Evolutionary conservation across 2,888 invertebrate genomes (phyloP).

Genomic region (Agrilus biguttatus): DNA sequence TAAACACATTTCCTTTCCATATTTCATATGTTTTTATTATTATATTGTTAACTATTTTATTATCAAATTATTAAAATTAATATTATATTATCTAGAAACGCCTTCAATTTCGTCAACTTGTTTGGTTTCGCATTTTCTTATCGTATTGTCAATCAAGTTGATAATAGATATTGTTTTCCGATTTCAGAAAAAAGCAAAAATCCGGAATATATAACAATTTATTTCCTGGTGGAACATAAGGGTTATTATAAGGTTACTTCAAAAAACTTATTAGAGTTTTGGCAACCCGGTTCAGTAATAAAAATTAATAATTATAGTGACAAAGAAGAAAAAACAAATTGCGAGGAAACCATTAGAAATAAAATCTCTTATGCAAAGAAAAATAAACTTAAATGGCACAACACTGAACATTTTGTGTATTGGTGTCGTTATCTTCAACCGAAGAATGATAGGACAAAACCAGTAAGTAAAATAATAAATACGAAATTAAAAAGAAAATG

Average conservation of each 20-base stretch:
- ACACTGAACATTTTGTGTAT: conserved; percentile 51
- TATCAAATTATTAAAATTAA: no score
- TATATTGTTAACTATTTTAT: no score
- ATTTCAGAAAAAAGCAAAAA: conserved; percentile 57
- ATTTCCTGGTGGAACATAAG: conserved; percentile 45
- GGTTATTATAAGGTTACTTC: conserved; percentile 39
- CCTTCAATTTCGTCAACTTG: no score
- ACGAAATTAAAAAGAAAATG: not conserved
- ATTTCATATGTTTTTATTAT: no score
- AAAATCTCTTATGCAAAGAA: conserved; percentile 46
- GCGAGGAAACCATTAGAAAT: conserved; percentile 51
- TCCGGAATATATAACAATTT: conserved; percentile 55
- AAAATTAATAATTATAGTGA: conserved; percentile 61
- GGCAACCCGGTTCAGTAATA: conserved; percentile 52
- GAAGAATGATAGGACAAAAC: conserved; percentile 38
- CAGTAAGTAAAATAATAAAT: conserved; percentile 35
- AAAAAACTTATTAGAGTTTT: conserved; percentile 49
- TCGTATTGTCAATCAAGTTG: no score
- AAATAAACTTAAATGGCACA: conserved; percentile 50
- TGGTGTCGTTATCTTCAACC: conserved; percentile 52
- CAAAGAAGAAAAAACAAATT: conserved; percentile 51
- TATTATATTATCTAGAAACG: no score
- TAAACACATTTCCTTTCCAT: no score
- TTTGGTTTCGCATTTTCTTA: no score
- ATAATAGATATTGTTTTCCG: conserved; percentile 1